Base-by-base conservation (phyloP, 2,113 vertebrate species). In the Barnardius zonarius region DNA sequence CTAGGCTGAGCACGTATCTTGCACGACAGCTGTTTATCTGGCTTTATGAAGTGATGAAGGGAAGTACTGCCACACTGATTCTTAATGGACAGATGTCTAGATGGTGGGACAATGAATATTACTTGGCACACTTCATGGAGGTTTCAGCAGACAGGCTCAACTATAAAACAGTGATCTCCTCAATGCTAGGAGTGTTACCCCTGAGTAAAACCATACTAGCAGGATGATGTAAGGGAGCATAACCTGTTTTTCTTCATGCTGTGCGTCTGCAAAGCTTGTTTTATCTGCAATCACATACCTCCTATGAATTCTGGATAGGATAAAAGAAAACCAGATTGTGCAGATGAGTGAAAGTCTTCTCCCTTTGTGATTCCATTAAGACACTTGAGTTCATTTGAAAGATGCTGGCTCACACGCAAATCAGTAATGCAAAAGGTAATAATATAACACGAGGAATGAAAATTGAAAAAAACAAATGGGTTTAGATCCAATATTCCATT, bases 61-160 rank as follows among this genome's bases (percentile, higher is more conserved):
- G 44, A 90, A 54, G 9, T 13, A 46, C 24, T 13, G 25, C 41
- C 59, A 63, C 37, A 20, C 6, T 41, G 57, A 76, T 92, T 83
- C 49, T 70, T 64, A 59, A 19, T 24, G 37, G 48, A 57, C 75
- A 49, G 19, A 20, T 62, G 72, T 68, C 59, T 67, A 11, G 5
- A 3, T 51, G 35, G 52, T 19, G n/a, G 35, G 51, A 27, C 24
- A 57, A 46, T 0, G 6, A 18, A 41, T 49, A 13, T 33, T 35
- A 76, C 35, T 52, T 39, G 55, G 14, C 30, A 57, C 11, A 6
- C 3, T 3, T 81, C 5, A 1, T 70, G 46, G 17, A 0, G 0
- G 10, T 55, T 54, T 69, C 62, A 89, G 16, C 35, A 75, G 51
- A 68, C 22, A 89, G 25, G 17, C 49, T 18, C 37, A 67, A 39